phyloP scores from a whole-genome alignment of 2,113 vertebrate genomes.

The Ploceus nigricollis region DNA sequence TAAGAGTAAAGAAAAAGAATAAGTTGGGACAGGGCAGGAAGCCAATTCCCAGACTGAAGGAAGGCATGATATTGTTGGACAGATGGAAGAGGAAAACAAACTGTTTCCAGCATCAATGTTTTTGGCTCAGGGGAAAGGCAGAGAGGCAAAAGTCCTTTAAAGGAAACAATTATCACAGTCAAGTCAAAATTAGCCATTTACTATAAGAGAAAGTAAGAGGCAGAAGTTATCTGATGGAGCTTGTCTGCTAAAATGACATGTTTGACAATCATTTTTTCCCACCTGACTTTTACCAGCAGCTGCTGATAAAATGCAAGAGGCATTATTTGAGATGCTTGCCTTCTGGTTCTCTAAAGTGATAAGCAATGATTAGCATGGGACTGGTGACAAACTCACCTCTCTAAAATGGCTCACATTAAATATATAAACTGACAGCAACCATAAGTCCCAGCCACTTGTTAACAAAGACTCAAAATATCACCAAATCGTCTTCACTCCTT shows the following conservation, averaged over 20 bases:
- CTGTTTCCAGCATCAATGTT: background rate
- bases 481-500: background rate
- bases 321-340: background rate
- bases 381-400: background rate
- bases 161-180: background rate
- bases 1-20: background rate
- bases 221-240: background rate
- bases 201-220: background rate
- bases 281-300: background rate
- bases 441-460: background rate
- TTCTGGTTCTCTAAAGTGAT: background rate
- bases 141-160: slow-evolving; percentile 11
- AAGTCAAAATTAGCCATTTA: background rate
- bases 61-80: background rate
- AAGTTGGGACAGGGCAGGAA: background rate
- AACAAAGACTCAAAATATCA: background rate
- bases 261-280: background rate
- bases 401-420: background rate
- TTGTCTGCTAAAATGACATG: background rate
- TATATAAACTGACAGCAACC: background rate
- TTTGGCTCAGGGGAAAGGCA: background rate
- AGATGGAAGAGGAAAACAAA: slow-evolving; percentile 10
- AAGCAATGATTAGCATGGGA: background rate
- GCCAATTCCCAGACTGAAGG: slow-evolving; percentile 1
- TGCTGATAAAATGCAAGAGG: background rate